Conservation (phyloP, 2,888 invertebrate species). For the Bellardia pandia region DNA sequence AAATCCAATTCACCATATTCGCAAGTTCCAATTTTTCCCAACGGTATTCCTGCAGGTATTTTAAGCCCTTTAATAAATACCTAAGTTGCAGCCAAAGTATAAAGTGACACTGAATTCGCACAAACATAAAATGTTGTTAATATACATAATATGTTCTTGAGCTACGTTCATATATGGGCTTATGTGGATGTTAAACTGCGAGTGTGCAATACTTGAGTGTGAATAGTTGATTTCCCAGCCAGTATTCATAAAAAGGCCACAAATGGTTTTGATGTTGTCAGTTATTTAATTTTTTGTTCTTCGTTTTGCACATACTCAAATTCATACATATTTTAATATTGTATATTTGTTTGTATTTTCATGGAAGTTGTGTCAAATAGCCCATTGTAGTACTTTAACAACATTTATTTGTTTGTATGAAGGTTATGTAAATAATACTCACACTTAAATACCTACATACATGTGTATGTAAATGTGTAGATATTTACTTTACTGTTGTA, state of each 20-base stretch:
- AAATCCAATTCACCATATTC: too few relatives aligned
- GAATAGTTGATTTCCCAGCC: conserved; percentile 12
- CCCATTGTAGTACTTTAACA: background rate
- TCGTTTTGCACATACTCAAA: background rate
- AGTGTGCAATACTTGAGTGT: background rate
- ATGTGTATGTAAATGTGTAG: background rate
- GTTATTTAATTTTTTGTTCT: background rate
- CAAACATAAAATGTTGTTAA: background rate
- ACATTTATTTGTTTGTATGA: conserved; percentile 14
- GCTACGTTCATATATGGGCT: background rate
- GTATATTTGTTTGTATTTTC: background rate
- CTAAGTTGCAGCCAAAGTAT: too few relatives aligned
- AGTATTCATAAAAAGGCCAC: conserved; percentile 29
- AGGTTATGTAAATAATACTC: conserved; percentile 11
- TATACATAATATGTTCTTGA: background rate
- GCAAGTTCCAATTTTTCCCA: too few relatives aligned
- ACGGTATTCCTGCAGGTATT: too few relatives aligned
- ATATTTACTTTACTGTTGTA: background rate
- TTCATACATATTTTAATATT: too few relatives aligned
- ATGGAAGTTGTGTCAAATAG: background rate
- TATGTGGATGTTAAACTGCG: background rate
- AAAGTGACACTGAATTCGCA: too few relatives aligned
- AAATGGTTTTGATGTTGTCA: conserved; percentile 27
- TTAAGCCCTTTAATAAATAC: too few relatives aligned
- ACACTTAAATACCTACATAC: background rate